Percentiles rank a stretch among this genome's conserved stretches.
Conservation (phyloP, 2,888 invertebrate genomes). For the Phortica magna region DNA sequence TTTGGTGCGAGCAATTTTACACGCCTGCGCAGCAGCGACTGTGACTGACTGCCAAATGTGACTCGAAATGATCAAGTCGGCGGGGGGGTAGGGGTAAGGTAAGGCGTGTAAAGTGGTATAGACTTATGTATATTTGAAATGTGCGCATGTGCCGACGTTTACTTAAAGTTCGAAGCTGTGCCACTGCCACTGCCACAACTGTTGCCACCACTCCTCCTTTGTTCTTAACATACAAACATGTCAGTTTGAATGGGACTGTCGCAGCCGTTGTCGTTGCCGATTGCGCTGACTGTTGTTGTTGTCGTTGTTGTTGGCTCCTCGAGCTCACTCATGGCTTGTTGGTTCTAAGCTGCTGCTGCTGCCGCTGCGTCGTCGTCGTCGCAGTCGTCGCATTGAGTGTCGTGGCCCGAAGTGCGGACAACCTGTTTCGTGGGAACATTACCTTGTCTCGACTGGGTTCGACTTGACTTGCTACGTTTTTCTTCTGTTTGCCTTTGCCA, state of each 20-base stretch:
- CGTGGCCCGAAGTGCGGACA: slow-evolving; percentile 74
- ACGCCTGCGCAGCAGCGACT: slow-evolving; percentile 56
- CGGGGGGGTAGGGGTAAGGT: background rate
- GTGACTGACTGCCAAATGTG: background rate
- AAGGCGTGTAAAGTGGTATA: background rate
- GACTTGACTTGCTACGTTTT: slow-evolving; percentile 57
- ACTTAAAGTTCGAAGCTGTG: slow-evolving; percentile 54
- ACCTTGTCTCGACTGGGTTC: slow-evolving; percentile 72
- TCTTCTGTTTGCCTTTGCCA: slow-evolving; percentile 30
- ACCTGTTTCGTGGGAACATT: slow-evolving; percentile 78
- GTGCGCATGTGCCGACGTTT: slow-evolving; percentile 67
- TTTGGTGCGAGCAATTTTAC: slow-evolving; percentile 61
- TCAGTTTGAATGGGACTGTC: slow-evolving; percentile 27
- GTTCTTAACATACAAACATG: slow-evolving; percentile 7
- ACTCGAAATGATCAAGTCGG: slow-evolving; percentile 38
- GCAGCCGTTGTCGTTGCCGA: slow-evolving; percentile 50
- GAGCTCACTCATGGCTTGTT: slow-evolving; percentile 1
- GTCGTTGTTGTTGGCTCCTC: background rate
- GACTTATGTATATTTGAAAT: slow-evolving; percentile 43
- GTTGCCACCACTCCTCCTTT: background rate
- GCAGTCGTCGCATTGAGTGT: slow-evolving; percentile 52
- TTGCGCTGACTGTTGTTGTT: slow-evolving; percentile 31
- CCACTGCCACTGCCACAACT: background rate
- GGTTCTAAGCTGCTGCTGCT: slow-evolving; percentile 38
- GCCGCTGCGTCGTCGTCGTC: slow-evolving; percentile 19